Evolutionary conservation across 2,113 vertebrate genomes (phyloP).

Genomic region (Bubo scandiacus): DNA sequence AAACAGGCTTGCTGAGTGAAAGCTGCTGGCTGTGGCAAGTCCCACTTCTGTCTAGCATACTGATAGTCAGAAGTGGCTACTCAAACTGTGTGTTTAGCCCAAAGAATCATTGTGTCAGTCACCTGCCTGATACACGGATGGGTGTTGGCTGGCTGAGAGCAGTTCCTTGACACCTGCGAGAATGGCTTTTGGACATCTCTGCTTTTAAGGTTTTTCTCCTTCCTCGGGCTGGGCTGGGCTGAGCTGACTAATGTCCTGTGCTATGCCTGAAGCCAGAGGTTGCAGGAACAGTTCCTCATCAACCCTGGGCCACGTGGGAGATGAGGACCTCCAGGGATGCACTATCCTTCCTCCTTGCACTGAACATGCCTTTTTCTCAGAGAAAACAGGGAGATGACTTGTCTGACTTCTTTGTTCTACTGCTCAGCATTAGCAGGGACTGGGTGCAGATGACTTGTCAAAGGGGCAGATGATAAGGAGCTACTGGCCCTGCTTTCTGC

Average conservation of each 20-base stretch:
- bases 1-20: background rate
- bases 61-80: background rate
- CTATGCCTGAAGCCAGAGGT: background rate
- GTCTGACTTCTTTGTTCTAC: background rate
- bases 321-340: background rate
- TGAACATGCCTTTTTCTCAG: background rate
- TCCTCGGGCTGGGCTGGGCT: background rate
- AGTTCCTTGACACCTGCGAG: background rate
- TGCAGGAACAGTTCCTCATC: background rate
- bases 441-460: background rate
- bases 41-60: too few relatives aligned
- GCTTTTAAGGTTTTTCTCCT: background rate
- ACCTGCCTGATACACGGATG: rapidly evolving
- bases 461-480: background rate
- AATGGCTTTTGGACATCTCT: background rate
- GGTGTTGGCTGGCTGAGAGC: background rate
- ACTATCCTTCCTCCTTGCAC: background rate
- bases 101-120: rapidly evolving
- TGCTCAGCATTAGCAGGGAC: background rate
- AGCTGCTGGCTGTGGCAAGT: background rate
- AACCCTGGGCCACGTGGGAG: background rate
- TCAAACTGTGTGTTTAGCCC: background rate
- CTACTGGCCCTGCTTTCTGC: background rate
- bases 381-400: background rate
- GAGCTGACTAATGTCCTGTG: background rate